A percentile compares a stretch with the other conserved stretches of the same genome.
Conservation (phyloP, 1,140 invertebrate species). For the Halesus radiatus region DNA sequence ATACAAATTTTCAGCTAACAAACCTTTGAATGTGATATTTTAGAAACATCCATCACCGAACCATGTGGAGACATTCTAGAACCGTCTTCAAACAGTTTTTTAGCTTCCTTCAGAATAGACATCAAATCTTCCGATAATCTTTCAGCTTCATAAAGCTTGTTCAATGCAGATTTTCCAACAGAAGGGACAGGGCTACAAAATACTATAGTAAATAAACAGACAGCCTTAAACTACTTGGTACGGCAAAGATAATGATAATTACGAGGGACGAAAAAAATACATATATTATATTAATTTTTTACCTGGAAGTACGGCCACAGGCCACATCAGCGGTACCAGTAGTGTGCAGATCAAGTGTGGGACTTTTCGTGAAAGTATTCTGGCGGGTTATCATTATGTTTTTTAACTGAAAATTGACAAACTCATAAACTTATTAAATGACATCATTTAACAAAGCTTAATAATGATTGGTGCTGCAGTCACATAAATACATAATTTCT, state of each 20-base stretch:
- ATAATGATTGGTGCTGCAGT: too few species aligned
- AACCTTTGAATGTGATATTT: conserved; percentile 42
- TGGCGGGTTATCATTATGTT: conserved; percentile 33
- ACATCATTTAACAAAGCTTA: not conserved
- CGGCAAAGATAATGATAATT: not conserved
- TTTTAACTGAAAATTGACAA: conserved; percentile 3
- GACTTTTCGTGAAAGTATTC: conserved; percentile 50
- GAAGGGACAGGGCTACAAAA: conserved; percentile 44
- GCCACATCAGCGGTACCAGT: not conserved
- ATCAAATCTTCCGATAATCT: conserved; percentile 31
- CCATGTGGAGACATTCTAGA: conserved; percentile 11
- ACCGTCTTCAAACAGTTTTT: conserved; percentile 30
- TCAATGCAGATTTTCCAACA: conserved; percentile 5
- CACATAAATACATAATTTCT: too few species aligned
- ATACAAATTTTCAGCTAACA: not conserved
- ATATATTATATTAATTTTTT: not conserved
- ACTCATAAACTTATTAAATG: not conserved
- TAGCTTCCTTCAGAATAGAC: conserved; percentile 39
- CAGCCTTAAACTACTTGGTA: not conserved
- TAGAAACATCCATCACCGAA: conserved; percentile 47
- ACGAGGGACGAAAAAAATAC: too few species aligned
- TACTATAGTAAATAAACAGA: not conserved
- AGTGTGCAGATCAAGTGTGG: conserved; percentile 12
- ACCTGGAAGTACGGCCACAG: conserved; percentile 11
- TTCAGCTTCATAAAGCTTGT: conserved; percentile 49